Base-by-base conservation (phyloP, 2,888 invertebrate genomes). In the Xestia rhomboidea region DNA sequence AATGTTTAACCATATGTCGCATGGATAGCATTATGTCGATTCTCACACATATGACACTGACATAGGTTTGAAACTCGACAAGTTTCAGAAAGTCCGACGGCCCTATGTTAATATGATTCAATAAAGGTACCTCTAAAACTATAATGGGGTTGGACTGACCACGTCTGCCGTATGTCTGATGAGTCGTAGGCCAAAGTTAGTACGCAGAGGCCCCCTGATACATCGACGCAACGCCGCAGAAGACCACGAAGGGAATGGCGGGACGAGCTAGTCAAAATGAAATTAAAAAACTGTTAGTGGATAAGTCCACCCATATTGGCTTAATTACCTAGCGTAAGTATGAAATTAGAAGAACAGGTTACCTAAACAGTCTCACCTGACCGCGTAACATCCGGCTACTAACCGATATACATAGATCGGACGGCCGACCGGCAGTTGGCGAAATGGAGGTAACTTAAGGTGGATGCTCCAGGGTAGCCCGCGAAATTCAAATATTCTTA, bases 201-300 rank as follows among this genome's bases (percentile, higher is more conserved):
- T 76, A 83, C 84, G 80, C 60, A 83, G 80, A 76, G 84, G 83
- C 44, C 73, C 76, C 66, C 80, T 83, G 84, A 83, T 76, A 84
- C 84, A 83, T 68, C 83, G 84, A 73, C 84, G 84, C 80, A 84
- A 76, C 76, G 84, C 84, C 62, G 73, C 81, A 80, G 84, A 68
- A 57, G 83, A 83, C 83, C 83, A 83, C 76, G 83, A 73, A 68
- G 83, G 84, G 44, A 83, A 80, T 76, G 83, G 76, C 71, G 84
- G 76, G 80, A 83, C 84, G 80, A 83, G 81, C 83, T 83, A 76
- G 64, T 76, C 46, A 83, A 83, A 83, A 83, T 68, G 46, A 76
- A 83, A 83, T 83, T 68, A 83, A 82, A 82, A 76, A 71, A 67
- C 80, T 57, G 62, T 83, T 79, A 81, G 76, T 70, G 34, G 38